These are phyloP conservation scores for Phyllotreta cruciferae DNA, from an alignment of 2,888 invertebrate genomes.

Conservation along the genomic window DNA sequence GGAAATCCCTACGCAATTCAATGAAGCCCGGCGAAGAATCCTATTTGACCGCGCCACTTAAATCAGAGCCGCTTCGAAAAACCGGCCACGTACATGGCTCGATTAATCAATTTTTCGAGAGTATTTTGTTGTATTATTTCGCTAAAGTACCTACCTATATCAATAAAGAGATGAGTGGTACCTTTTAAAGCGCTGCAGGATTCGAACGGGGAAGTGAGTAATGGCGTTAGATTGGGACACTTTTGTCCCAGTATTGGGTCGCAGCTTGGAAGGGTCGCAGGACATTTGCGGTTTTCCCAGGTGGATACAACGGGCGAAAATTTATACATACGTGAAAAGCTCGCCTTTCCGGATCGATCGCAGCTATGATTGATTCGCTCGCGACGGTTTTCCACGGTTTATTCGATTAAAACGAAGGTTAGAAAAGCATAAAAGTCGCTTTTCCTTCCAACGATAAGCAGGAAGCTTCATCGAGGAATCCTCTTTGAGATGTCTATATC, in stretches of 20 bases:
- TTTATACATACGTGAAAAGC: conserved; percentile 13
- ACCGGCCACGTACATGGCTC: neutral
- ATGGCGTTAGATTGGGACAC: conserved; percentile 30
- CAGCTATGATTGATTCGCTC: neutral
- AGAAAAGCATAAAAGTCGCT: too few relatives aligned
- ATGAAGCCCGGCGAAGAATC: conserved; percentile 15
- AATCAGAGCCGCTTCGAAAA: neutral
- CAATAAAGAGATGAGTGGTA: conserved; percentile 8
- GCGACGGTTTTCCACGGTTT: too few relatives aligned
- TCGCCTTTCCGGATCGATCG: neutral
- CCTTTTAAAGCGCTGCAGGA: too few relatives aligned
- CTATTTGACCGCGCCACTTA: conserved; percentile 18
- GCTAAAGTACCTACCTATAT: neutral
- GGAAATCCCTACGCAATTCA: conserved; percentile 16
- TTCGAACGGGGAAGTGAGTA: conserved; percentile 28
- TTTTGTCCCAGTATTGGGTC: conserved; percentile 29
- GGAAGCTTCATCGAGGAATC: too few relatives aligned
- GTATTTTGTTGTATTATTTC: neutral
- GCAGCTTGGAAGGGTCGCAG: conserved; percentile 19
- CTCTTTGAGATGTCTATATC: conserved; percentile 22
- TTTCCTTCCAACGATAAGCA: too few relatives aligned
- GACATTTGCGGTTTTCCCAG: conserved; percentile 35
- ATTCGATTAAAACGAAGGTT: too few relatives aligned
- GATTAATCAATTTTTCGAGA: too few relatives aligned
- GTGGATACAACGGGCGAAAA: conserved; percentile 22